Conservation (phyloP, 1,140 invertebrate genomes). For the Pemphigus obesinymphae region DNA sequence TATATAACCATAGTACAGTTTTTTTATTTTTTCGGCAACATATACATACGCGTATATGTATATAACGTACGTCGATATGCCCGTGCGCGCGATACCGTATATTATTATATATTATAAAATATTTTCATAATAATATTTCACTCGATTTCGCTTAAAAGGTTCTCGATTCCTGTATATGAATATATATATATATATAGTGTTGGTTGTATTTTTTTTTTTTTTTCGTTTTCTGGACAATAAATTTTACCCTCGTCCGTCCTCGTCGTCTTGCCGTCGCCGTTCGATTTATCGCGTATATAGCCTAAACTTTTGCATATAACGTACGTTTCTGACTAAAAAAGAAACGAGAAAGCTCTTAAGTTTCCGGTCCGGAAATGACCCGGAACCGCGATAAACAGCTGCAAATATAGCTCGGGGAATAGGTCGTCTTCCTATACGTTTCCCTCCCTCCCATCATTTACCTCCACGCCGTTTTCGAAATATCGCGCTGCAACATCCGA, state of each 20-base stretch:
- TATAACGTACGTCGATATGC: no score
- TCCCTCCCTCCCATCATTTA: neutral
- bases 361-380: constrained; percentile 40
- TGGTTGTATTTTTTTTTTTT: neutral
- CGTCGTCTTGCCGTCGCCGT: neutral
- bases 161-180: neutral
- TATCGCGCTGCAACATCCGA: neutral
- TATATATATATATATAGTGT: neutral
- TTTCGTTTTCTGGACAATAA: constrained; percentile 41
- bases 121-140: constrained; percentile 39
- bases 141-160: constrained; percentile 38
- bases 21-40: neutral
- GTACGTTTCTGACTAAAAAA: neutral
- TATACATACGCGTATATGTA: no score
- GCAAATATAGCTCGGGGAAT: constrained; percentile 25
- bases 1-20: neutral
- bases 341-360: constrained; percentile 20
- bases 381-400: constrained; percentile 37
- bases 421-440: constrained; percentile 40
- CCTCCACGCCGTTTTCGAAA: neutral
- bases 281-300: constrained; percentile 38
- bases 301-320: constrained; percentile 36
- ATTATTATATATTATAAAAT: no score
- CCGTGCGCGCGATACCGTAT: no score
- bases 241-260: constrained; percentile 2